A percentile compares a stretch with the other conserved stretches of the same genome.
Evolutionary conservation across 2,888 invertebrate species (phyloP).

Genomic region (Saturnia japonica): DNA sequence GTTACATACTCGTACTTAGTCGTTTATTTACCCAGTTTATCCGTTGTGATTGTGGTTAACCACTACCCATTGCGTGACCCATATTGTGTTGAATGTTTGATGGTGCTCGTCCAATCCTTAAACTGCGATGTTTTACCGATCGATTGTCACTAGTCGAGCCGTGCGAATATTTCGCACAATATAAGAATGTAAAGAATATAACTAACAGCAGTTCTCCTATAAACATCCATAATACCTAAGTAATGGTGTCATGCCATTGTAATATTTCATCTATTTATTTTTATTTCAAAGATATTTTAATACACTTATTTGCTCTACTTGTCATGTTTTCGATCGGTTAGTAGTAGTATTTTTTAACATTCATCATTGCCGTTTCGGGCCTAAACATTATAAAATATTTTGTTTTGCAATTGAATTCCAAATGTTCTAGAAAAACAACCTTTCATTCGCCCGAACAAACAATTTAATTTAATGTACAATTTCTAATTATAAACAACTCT

Average conservation of each 20-base stretch:
- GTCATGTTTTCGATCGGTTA: too few relatives aligned
- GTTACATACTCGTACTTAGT: background rate
- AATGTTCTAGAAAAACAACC: background rate
- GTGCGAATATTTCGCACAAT: too few relatives aligned
- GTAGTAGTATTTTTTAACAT: background rate
- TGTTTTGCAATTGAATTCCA: background rate
- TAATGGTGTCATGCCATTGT: too few relatives aligned
- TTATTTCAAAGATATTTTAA: too few relatives aligned
- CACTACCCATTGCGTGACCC: background rate
- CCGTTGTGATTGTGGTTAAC: slow-evolving; percentile 12
- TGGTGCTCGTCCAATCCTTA: background rate
- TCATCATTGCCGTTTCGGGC: background rate
- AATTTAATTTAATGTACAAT: background rate
- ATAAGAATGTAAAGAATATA: too few relatives aligned
- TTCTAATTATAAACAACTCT: slow-evolving; percentile 7
- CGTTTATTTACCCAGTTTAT: slow-evolving; percentile 10
- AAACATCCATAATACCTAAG: too few relatives aligned
- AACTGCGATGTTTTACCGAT: background rate
- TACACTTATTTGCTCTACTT: too few relatives aligned
- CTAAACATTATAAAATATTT: background rate
- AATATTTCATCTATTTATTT: too few relatives aligned
- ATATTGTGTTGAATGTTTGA: background rate
- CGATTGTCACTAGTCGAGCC: background rate
- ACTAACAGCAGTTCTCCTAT: too few relatives aligned
- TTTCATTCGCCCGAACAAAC: background rate